Evolutionary conservation across 2,113 vertebrate genomes (phyloP).

Genomic region (Aegotheles bennettii): DNA sequence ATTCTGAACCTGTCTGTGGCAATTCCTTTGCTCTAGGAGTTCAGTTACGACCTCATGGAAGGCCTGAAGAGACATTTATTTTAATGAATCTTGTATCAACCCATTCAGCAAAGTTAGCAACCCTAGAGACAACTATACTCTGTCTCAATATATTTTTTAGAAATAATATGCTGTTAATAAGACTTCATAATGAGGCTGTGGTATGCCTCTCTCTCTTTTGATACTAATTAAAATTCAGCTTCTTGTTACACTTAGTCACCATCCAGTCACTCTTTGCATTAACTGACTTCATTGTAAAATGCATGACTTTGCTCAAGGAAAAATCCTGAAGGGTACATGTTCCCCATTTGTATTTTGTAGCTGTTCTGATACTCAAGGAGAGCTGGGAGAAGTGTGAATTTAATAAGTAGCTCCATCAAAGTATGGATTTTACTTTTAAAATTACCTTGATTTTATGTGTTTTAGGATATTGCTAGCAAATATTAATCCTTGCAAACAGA

Average conservation of each 20-base stretch:
- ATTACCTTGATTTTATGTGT: background rate
- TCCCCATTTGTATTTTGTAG: background rate
- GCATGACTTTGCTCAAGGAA: background rate
- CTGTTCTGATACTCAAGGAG: background rate
- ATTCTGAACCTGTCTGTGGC: slow-evolving; percentile 46
- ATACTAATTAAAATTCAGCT: background rate
- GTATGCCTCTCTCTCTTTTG: background rate
- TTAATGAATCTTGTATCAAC: background rate
- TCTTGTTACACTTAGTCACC: slow-evolving; percentile 4
- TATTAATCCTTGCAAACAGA: background rate
- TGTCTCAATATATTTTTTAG: background rate
- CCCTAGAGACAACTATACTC: background rate
- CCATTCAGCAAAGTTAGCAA: background rate
- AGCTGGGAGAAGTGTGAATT: background rate
- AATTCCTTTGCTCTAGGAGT: background rate
- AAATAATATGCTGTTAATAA: background rate
- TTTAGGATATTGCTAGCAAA: background rate
- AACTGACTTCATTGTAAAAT: slow-evolving; percentile 28
- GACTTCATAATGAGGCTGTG: background rate
- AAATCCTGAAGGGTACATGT: background rate
- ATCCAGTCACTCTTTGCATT: slow-evolving; percentile 17
- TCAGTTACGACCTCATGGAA: background rate
- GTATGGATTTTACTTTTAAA: background rate
- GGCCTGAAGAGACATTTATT: background rate
- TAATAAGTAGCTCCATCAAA: background rate